Conservation (phyloP, 1,140 invertebrate species). For the Drosophila lowei region DNA sequence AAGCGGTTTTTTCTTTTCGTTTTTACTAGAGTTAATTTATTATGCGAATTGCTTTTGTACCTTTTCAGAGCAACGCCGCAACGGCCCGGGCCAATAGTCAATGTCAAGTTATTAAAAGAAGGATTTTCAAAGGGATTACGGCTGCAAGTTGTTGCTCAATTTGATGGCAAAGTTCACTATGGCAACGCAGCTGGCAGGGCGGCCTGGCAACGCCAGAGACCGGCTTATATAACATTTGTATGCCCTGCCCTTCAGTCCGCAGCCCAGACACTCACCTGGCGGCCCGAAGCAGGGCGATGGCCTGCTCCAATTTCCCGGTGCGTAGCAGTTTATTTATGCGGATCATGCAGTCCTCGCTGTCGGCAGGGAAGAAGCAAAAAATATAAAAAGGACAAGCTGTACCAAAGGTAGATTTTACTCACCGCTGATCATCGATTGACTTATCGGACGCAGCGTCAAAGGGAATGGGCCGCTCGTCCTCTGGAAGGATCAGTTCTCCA, state of each 20-base stretch:
- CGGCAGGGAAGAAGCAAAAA: conserved; percentile 74
- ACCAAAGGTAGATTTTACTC: conserved; percentile 42
- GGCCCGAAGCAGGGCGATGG: conserved; percentile 91
- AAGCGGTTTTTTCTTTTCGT: conserved; percentile 17
- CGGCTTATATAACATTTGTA: too few species aligned
- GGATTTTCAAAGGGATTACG: conserved; percentile 60
- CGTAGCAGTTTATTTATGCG: conserved; percentile 91
- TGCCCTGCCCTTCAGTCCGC: too few species aligned
- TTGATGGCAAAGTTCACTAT: too few species aligned
- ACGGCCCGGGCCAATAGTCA: conserved; percentile 48
- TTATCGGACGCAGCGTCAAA: conserved; percentile 94
- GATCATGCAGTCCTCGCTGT: conserved; percentile 92
- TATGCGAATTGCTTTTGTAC: conserved; percentile 75
- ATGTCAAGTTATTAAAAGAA: conserved; percentile 78
- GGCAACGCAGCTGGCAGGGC: too few species aligned
- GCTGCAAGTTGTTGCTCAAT: conserved; percentile 12
- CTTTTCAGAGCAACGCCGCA: conserved; percentile 18
- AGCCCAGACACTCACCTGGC: conserved; percentile 87
- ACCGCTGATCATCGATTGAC: conserved; percentile 95
- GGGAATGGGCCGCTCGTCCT: conserved; percentile 86
- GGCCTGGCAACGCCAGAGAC: too few species aligned
- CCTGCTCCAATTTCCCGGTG: conserved; percentile 88
- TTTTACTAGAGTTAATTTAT: conserved; percentile 70
- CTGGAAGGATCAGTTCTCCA: conserved; percentile 84
- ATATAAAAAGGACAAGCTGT: conserved; percentile 28